A percentile compares a stretch with the other conserved stretches of the same genome.
phyloP scores from a whole-genome alignment of 2,113 vertebrate genomes.

The Pachycephala philippinensis region DNA sequence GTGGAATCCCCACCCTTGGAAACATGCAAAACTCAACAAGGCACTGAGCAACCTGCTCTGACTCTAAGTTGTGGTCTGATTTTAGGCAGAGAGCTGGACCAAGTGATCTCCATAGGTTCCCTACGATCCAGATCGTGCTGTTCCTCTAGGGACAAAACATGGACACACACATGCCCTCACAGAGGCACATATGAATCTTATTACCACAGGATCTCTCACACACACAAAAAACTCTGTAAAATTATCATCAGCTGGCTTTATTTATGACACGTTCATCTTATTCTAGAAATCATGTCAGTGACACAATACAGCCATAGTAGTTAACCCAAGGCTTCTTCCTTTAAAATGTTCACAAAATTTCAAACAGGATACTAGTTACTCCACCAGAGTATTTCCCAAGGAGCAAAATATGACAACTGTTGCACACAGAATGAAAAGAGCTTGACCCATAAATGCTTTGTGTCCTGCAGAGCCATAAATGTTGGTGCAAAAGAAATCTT shows the following conservation, averaged over 20 bases:
- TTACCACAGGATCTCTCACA: neutral
- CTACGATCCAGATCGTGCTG: neutral
- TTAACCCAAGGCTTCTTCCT: neutral
- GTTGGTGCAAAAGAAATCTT: neutral
- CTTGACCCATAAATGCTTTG: neutral
- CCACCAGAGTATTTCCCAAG: neutral
- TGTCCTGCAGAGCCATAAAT: neutral
- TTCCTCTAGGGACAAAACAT: neutral
- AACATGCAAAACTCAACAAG: neutral
- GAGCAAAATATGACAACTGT: neutral
- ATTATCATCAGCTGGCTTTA: neutral
- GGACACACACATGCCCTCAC: accelerated
- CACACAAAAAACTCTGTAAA: neutral
- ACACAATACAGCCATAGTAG: neutral
- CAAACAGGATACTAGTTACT: neutral
- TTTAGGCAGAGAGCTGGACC: neutral
- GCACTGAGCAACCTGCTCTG: neutral
- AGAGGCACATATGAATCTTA: neutral
- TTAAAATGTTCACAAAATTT: neutral
- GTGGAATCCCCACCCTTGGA: neutral
- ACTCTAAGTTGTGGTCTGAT: neutral
- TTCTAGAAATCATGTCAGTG: neutral
- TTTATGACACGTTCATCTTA: neutral
- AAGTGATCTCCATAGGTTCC: neutral
- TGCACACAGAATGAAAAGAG: neutral